A percentile compares a stretch with the other conserved stretches of the same genome.
Conservation (phyloP, 30 jellyfish, hydroid and myxozoan species). For the Nemopilema nomurai region DNA sequence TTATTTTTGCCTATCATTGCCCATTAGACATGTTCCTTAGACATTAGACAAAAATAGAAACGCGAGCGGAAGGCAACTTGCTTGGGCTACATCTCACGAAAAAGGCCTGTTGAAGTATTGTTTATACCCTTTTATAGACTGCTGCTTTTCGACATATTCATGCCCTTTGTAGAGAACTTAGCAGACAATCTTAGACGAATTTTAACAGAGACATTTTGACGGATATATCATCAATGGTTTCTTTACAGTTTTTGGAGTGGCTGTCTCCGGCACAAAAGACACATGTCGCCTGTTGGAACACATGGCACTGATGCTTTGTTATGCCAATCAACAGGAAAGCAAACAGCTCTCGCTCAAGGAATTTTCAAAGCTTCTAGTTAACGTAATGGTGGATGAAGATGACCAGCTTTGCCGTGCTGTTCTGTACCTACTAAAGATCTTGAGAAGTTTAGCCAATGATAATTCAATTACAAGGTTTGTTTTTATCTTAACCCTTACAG, state of each 20-base stretch:
- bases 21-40: no score
- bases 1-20: no score
- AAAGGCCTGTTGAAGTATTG: no score
- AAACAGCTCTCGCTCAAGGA: neutral
- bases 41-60: no score
- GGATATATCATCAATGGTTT: neutral
- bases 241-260: neutral
- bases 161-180: no score
- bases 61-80: no score
- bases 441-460: neutral
- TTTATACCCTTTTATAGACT: no score
- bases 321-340: neutral
- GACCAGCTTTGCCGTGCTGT: constrained; percentile 44
- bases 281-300: neutral
- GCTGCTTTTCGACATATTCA: no score
- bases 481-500: no score
- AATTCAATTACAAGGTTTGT: neutral
- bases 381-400: constrained; percentile 59
- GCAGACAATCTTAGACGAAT: no score
- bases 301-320: neutral
- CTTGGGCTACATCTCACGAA: no score
- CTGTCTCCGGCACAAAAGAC: neutral
- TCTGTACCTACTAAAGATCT: constrained; percentile 11
- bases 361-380: constrained; percentile 1
- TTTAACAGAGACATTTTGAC: no score